Conservation (phyloP, 2,888 invertebrate genomes). For the Scrobipalpa costella region DNA sequence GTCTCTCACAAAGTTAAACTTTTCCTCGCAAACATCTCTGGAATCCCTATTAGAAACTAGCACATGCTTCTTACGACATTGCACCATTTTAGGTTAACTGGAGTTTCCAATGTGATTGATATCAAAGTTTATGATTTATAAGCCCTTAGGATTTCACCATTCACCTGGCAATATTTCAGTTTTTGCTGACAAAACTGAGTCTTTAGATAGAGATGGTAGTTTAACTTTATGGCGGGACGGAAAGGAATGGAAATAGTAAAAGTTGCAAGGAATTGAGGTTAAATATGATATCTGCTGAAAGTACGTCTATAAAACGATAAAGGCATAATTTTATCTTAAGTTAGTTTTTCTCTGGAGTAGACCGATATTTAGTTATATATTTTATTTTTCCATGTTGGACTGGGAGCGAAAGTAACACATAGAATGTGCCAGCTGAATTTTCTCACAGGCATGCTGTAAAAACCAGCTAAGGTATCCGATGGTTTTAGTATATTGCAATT, state of each 20-base stretch:
- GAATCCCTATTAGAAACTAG: conserved; percentile 8
- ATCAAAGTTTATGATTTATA: conserved; percentile 25
- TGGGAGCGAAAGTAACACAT: too few relatives aligned
- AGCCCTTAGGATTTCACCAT: conserved; percentile 22
- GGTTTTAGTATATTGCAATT: too few relatives aligned
- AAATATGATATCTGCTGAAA: neutral
- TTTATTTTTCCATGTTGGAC: too few relatives aligned
- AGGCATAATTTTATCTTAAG: neutral
- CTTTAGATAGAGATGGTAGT: neutral
- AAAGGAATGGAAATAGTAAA: conserved; percentile 11
- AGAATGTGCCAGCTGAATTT: too few relatives aligned
- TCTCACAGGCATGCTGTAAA: too few relatives aligned
- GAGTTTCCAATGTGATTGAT: conserved; percentile 24
- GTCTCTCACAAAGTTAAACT: neutral
- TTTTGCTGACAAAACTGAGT: conserved; percentile 13
- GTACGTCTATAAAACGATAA: conserved; percentile 12
- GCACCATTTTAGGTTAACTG: conserved; percentile 24
- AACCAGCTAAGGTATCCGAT: too few relatives aligned
- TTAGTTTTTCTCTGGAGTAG: neutral
- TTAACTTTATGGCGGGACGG: neutral
- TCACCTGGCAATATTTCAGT: conserved; percentile 9
- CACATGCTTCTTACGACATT: neutral
- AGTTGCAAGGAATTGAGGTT: conserved; percentile 6
- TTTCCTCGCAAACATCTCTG: neutral
- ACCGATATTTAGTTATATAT: neutral